Percentiles rank a stretch among this genome's conserved stretches.
These are phyloP conservation scores for Aphidius gifuensis DNA, from an alignment of 1,140 invertebrate genomes.

Conservation along the genomic window DNA sequence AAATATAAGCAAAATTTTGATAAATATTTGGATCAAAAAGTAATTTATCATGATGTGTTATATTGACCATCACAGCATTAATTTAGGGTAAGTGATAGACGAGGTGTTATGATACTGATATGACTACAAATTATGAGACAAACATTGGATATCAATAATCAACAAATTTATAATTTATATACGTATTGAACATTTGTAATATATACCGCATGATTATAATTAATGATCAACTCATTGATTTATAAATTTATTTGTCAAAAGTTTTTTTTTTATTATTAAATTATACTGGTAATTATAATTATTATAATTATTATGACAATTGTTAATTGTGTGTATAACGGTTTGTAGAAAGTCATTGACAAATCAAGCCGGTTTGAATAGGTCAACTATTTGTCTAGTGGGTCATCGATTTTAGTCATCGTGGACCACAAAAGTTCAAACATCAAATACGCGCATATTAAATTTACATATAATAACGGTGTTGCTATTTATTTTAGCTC, in stretches of 20 bases:
- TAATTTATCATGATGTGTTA: not conserved
- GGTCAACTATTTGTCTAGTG: not conserved
- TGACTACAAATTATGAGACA: constrained; percentile 19
- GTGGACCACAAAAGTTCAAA: not conserved
- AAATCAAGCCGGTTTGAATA: not conserved
- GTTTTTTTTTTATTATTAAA: no score
- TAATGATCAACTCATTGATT: no score
- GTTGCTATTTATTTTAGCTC: no score
- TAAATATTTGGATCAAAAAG: not conserved
- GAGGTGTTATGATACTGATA: constrained; percentile 23
- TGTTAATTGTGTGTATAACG: constrained; percentile 17
- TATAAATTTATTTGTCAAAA: no score
- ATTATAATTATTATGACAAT: constrained; percentile 1
- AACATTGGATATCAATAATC: constrained; percentile 19
- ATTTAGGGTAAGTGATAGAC: constrained; percentile 16
- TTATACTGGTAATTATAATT: not conserved
- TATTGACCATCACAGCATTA: not conserved
- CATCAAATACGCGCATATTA: no score
- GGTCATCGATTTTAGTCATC: constrained; percentile 11
- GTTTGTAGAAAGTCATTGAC: constrained; percentile 27
- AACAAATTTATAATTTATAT: constrained; percentile 20
- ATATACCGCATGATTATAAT: no score
- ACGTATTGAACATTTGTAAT: not conserved
- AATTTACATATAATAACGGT: no score
- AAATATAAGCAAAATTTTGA: not conserved